These are phyloP conservation scores for Palaemon carinicauda DNA, from an alignment of 1,140 invertebrate species.

Conservation along the genomic window DNA sequence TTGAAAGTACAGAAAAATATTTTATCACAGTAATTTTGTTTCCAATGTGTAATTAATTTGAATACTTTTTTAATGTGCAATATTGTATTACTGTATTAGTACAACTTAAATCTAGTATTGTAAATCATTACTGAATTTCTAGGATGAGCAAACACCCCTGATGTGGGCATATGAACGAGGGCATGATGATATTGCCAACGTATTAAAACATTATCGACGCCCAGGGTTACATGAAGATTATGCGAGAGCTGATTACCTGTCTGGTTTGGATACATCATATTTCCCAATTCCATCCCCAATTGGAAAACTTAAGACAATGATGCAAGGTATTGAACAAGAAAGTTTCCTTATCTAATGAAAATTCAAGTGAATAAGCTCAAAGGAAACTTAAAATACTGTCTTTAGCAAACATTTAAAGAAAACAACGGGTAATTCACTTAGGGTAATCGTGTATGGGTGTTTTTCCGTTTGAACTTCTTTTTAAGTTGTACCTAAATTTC, in stretches of 20 bases:
- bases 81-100: background rate
- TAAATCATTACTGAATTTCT: conserved; percentile 53
- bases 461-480: too few relatives aligned
- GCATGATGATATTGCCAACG: conserved; percentile 67
- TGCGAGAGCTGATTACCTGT: conserved; percentile 64
- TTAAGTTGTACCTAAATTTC: too few relatives aligned
- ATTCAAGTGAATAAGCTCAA: too few relatives aligned
- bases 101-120: background rate
- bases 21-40: too few relatives aligned
- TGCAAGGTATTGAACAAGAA: conserved; percentile 62
- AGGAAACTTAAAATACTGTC: too few relatives aligned
- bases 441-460: too few relatives aligned
- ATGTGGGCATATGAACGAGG: conserved; percentile 69
- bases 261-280: conserved; percentile 65
- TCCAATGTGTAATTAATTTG: too few relatives aligned
- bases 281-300: conserved; percentile 68
- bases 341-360: background rate
- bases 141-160: conserved; percentile 67
- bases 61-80: too few relatives aligned
- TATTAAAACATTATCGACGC: conserved; percentile 68
- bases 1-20: too few relatives aligned
- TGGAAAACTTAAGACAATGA: conserved; percentile 67
- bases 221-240: conserved; percentile 65
- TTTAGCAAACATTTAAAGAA: too few relatives aligned
- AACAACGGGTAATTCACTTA: too few relatives aligned